Evolutionary conservation across 2,797 vertebrate genomes (phyloP).

Genomic region (Pseudochaenichthys georgianus): DNA sequence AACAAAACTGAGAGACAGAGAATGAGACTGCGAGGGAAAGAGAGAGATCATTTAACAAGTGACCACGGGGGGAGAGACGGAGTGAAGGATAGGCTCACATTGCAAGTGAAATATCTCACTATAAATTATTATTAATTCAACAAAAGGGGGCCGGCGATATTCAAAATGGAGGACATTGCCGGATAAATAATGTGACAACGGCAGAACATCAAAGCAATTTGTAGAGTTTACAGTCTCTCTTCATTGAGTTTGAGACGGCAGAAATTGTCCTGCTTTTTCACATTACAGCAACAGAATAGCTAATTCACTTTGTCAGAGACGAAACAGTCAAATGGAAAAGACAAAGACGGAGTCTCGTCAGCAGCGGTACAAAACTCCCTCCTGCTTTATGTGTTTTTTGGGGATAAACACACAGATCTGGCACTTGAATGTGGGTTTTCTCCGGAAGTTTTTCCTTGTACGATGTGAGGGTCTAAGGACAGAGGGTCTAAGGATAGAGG

Average conservation of each 20-base stretch:
- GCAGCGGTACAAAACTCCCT: not conserved
- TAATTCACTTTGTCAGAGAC: slow-evolving; percentile 70
- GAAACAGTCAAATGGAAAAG: slow-evolving; percentile 25
- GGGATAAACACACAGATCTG: too few relatives aligned
- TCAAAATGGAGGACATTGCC: slow-evolving; percentile 58
- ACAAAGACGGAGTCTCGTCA: slow-evolving; percentile 42
- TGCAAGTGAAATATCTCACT: slow-evolving; percentile 76
- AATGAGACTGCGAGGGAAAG: slow-evolving; percentile 37
- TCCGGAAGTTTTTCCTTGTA: too few relatives aligned
- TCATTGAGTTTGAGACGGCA: slow-evolving; percentile 55
- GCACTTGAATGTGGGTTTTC: too few relatives aligned
- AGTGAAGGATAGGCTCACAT: slow-evolving; percentile 69
- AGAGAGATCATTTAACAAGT: slow-evolving; percentile 89
- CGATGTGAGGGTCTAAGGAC: too few relatives aligned
- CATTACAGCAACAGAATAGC: slow-evolving; percentile 36
- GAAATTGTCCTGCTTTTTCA: slow-evolving; percentile 62
- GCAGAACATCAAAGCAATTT: slow-evolving; percentile 64
- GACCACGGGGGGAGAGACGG: slow-evolving; percentile 78
- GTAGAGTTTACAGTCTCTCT: slow-evolving; percentile 63
- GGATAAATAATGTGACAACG: slow-evolving; percentile 68
- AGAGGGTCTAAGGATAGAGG: too few relatives aligned
- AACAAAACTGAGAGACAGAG: slow-evolving; percentile 87
- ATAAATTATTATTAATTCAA: slow-evolving; percentile 79
- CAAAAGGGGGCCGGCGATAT: slow-evolving; percentile 51
- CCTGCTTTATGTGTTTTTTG: not conserved